A percentile compares a stretch with the other conserved stretches of the same genome.
Conservation (phyloP, 2,888 invertebrate genomes). For the Urechis unicinctus region DNA sequence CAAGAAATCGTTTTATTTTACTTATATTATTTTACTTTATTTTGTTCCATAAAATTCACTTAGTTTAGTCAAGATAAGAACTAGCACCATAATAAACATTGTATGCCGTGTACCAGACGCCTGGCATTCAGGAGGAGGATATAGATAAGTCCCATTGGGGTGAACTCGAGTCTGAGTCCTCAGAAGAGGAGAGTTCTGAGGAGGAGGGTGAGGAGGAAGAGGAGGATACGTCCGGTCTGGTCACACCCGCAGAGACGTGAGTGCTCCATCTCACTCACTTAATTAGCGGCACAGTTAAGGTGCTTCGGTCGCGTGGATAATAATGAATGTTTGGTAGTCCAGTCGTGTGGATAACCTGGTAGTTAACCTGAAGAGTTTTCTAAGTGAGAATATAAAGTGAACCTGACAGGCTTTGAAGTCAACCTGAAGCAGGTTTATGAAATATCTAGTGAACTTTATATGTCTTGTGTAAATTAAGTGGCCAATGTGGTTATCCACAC, state of each 20-base stretch:
- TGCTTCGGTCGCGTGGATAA: too few species aligned
- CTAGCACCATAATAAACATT: not conserved
- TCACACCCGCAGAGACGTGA: conserved; percentile 78
- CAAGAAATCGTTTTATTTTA: too few species aligned
- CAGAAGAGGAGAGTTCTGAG: conserved; percentile 49
- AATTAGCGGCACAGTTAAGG: too few species aligned
- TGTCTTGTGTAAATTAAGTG: not conserved
- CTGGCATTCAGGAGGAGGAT: conserved; percentile 72
- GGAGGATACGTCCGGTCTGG: conserved; percentile 65
- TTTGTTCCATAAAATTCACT: too few species aligned
- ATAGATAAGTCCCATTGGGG: conserved; percentile 95
- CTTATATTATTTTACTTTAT: too few species aligned
- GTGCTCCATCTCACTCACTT: not conserved
- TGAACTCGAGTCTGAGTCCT: conserved; percentile 87
- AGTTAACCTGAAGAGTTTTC: too few species aligned
- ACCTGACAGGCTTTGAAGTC: too few species aligned
- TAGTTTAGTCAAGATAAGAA: not conserved
- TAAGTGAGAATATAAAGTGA: too few species aligned
- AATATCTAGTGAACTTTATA: too few species aligned
- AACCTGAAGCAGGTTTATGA: too few species aligned
- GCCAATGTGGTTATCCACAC: not conserved
- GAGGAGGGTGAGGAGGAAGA: conserved; percentile 42
- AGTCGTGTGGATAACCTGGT: too few species aligned
- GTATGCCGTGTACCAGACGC: not conserved
- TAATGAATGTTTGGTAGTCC: too few species aligned